These are phyloP conservation scores for Drosophila truncata DNA, from an alignment of 1,140 invertebrate species.

Conservation along the genomic window DNA sequence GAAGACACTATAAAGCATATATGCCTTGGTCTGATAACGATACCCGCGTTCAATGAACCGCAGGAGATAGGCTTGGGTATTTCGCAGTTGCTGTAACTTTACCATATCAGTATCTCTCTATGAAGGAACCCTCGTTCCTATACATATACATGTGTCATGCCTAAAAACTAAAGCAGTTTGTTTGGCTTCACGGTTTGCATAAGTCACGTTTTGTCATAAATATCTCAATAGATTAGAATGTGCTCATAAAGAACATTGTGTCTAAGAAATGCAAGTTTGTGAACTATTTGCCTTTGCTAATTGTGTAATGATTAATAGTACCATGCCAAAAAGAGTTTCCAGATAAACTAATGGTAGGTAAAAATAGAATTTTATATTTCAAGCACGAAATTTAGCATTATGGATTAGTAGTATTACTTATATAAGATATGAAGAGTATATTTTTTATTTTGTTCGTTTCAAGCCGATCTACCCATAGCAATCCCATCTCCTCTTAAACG, in stretches of 20 bases:
- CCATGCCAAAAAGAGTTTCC: neutral
- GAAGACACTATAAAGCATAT: conserved; percentile 27
- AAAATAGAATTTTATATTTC: neutral
- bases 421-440: neutral
- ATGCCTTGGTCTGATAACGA: conserved; percentile 19
- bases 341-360: neutral
- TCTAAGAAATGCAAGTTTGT: conserved; percentile 12
- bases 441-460: neutral
- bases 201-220: conserved; percentile 71
- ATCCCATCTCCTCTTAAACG: no score
- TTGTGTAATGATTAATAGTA: conserved; percentile 25
- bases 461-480: no score
- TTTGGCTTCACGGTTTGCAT: conserved; percentile 24
- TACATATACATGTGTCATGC: conserved; percentile 6
- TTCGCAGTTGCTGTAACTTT: no score
- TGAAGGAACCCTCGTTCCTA: conserved; percentile 4
- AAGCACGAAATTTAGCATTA: neutral
- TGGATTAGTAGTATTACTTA: neutral
- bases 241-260: conserved; percentile 36
- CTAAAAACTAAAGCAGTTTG: conserved; percentile 9
- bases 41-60: conserved; percentile 70
- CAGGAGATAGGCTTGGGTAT: neutral
- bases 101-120: neutral
- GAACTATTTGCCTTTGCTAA: conserved; percentile 17
- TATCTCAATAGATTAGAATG: conserved; percentile 66